Conservation (phyloP, 2,888 invertebrate genomes). For the Pedicia rivosa region DNA sequence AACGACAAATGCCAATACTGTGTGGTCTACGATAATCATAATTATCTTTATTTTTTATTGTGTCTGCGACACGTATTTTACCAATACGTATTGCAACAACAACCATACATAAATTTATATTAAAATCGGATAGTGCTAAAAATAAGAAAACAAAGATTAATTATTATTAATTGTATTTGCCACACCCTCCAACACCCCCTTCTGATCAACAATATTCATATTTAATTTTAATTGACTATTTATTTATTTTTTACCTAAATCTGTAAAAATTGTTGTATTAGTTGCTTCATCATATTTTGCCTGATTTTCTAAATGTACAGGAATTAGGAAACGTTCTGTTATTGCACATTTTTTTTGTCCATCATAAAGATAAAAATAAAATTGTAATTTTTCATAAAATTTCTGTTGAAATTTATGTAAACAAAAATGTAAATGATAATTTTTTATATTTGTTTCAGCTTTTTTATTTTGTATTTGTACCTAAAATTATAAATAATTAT, state of each 20-base stretch:
- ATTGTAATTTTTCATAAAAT: conserved; percentile 77
- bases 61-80: conserved; percentile 45
- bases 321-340: conserved; percentile 78
- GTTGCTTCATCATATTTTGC: conserved; percentile 79
- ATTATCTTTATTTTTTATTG: conserved; percentile 28
- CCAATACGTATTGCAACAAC: conserved; percentile 85
- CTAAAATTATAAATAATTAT: no score
- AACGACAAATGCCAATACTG: conserved; percentile 68
- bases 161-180: no score
- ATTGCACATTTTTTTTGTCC: conserved; percentile 53
- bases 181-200: no score
- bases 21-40: conserved; percentile 56
- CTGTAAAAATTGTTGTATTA: conserved; percentile 79
- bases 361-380: conserved; percentile 80
- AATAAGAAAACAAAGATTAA: no score
- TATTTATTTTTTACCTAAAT: conserved; percentile 37
- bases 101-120: conserved; percentile 72
- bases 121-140: conserved; percentile 64
- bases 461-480: conserved; percentile 17
- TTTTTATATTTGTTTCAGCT: conserved; percentile 31
- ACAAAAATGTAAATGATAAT: conserved; percentile 71
- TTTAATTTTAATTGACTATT: no score
- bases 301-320: conserved; percentile 78
- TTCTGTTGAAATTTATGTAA: conserved; percentile 83
- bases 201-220: no score